A percentile compares a stretch with the other conserved stretches of the same genome.
Conservation (phyloP, 2,888 invertebrate species). For the Hirtodrosophila histrioides region DNA sequence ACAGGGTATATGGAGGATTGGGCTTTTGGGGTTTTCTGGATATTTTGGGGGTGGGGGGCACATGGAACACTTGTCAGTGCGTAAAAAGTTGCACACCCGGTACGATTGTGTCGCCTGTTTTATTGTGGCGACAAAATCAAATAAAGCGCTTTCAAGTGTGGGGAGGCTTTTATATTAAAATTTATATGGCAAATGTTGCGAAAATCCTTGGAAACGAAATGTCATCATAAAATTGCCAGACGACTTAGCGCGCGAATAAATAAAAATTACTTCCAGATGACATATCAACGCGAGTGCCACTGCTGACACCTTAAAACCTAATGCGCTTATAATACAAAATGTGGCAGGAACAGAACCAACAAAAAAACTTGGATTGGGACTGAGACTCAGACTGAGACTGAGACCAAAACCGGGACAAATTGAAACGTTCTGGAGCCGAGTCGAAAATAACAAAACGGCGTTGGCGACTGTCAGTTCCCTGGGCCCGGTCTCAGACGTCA, state of each 20-base stretch:
- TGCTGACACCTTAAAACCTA: conserved; percentile 80
- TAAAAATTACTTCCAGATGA: conserved; percentile 80
- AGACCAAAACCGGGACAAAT: conserved; percentile 68
- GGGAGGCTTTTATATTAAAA: conserved; percentile 69
- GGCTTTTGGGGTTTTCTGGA: conserved; percentile 17
- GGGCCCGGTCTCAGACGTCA: conserved; percentile 77
- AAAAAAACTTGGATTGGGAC: neutral
- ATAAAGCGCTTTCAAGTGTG: conserved; percentile 64
- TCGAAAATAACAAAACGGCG: conserved; percentile 68
- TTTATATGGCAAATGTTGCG: conserved; percentile 67
- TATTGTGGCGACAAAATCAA: conserved; percentile 80
- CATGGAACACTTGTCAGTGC: conserved; percentile 57
- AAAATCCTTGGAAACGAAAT: conserved; percentile 79
- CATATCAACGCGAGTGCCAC: conserved; percentile 77
- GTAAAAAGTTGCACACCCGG: conserved; percentile 53
- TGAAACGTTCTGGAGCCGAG: conserved; percentile 66
- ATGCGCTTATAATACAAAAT: conserved; percentile 81
- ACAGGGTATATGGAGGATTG: conserved; percentile 43
- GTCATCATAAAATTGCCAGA: conserved; percentile 79
- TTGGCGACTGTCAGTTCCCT: conserved; percentile 45
- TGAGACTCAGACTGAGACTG: neutral
- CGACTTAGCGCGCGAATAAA: conserved; percentile 78
- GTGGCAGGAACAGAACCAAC: conserved; percentile 39
- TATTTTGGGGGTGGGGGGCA: neutral
- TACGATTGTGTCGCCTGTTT: conserved; percentile 39